Evolutionary conservation across 2,797 vertebrate species (phyloP).

Genomic region (Merluccius polli): DNA sequence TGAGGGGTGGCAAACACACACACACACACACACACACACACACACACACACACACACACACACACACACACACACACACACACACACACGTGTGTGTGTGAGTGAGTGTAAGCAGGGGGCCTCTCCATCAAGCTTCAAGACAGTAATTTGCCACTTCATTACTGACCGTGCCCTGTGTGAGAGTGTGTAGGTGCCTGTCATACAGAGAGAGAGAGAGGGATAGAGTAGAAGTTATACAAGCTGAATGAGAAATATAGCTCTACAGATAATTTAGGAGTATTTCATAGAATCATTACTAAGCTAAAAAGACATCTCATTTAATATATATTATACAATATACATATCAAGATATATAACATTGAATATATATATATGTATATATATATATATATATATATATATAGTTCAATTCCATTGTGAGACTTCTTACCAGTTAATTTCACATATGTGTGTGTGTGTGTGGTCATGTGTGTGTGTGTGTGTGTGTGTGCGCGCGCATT

Average conservation of each 20-base stretch:
- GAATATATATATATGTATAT: not conserved
- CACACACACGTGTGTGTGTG: conserved; percentile 1
- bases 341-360: too few species aligned
- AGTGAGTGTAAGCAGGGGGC: conserved; percentile 53
- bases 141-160: conserved; percentile 80
- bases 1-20: conserved; percentile 31
- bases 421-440: not conserved
- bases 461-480: too few species aligned
- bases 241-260: too few species aligned
- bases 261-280: not conserved
- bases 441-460: not conserved
- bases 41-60: conserved; percentile 11
- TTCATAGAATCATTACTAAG: not conserved
- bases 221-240: not conserved
- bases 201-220: too few species aligned
- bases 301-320: not conserved
- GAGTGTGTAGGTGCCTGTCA: conserved; percentile 40
- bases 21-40: conserved; percentile 23
- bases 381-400: not conserved
- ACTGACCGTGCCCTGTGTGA: conserved; percentile 62
- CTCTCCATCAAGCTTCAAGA: conserved; percentile 70
- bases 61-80: conserved; percentile 7
- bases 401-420: not conserved
- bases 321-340: not conserved
- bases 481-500: too few species aligned